phyloP scores from a whole-genome alignment of 2,797 vertebrate genomes.

The Carduelis carduelis region DNA sequence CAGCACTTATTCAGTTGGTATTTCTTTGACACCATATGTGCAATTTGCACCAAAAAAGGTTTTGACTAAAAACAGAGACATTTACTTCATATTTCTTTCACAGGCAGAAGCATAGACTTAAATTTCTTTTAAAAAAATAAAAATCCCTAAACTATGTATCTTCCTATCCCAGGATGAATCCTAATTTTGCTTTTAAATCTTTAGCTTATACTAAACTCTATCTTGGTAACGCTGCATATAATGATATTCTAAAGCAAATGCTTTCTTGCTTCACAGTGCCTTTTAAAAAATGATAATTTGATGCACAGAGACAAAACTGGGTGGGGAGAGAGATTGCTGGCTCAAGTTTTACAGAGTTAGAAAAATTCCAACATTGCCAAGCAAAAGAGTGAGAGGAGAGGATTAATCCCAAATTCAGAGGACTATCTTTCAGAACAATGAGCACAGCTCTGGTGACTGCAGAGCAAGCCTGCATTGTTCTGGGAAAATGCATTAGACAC shows the following conservation, averaged over 20 bases:
- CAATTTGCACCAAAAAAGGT: conserved; percentile 9
- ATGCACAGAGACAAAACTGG: conserved; percentile 16
- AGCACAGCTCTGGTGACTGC: not conserved
- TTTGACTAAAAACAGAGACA: conserved; percentile 31
- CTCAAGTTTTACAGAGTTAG: not conserved
- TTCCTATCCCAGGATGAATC: not conserved
- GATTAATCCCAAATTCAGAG: not conserved
- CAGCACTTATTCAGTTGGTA: not conserved
- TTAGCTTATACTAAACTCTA: not conserved
- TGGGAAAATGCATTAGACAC: not conserved
- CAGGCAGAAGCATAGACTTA: not conserved
- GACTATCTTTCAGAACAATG: conserved; percentile 1
- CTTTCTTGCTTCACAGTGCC: not conserved
- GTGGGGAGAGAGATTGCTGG: not conserved
- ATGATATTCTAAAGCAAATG: not conserved
- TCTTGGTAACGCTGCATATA: not conserved
- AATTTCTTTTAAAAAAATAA: not conserved
- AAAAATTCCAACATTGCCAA: conserved; percentile 7
- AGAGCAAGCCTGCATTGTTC: not conserved
- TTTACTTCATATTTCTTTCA: conserved; percentile 23
- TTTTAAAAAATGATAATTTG: conserved; percentile 24
- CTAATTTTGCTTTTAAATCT: not conserved
- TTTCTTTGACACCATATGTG: conserved; percentile 45
- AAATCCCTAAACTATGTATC: not conserved
- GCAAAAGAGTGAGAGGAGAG: not conserved